Evolutionary conservation across 2,797 vertebrate species (phyloP), one percentile per base, ranked within the genome.

Genomic region (Ibycter americanus): DNA sequence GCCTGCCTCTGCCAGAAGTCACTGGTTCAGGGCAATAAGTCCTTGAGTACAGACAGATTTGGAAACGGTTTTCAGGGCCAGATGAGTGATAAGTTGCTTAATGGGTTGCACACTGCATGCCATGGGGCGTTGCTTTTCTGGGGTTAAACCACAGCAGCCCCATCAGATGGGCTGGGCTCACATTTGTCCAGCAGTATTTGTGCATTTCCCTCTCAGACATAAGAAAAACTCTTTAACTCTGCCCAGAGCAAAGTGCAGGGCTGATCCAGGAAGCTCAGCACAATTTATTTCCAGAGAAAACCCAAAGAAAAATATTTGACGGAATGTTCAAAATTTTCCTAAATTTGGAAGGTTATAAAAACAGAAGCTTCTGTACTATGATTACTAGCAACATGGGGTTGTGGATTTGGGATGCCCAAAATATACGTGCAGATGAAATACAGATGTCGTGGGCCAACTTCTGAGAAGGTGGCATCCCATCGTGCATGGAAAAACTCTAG

Each of bases 261-360:
- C 51, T 96, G n/a, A 81, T 74, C 73, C 79, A 82, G 65, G 72
- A 83, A 65, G 38, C 92, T 97, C 96, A 96, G 96, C 88, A 91
- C 93, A 91, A 92, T 97, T 96, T 97, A 92, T 97, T 91, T 91
- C 96, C 90, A 95, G 94, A 91, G 93, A 95, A 96, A 96, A 96
- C 62, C 84, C 85, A 78, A 95, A 97, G 90, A 83, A 94, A 97
- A 97, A 96, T 82, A 91, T 87, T 59, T 86, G 32, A 67, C 15
- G 12, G 66, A 96, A 95, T 96, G 93, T 95, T 73, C 90, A 88
- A 83, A 80, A 81, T 96, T 94, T 96, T 97, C 91, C 95, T 98
- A 94, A 96, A 92, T 95, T 84, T 79, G 84, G 87, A 96, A 96
- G 36, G 46, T 94, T 97, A 91, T 89, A 79, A 83, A 94, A 95